Evolutionary conservation across 2,113 vertebrate species (phyloP).

Genomic region (Cephalopholis sonnerati): DNA sequence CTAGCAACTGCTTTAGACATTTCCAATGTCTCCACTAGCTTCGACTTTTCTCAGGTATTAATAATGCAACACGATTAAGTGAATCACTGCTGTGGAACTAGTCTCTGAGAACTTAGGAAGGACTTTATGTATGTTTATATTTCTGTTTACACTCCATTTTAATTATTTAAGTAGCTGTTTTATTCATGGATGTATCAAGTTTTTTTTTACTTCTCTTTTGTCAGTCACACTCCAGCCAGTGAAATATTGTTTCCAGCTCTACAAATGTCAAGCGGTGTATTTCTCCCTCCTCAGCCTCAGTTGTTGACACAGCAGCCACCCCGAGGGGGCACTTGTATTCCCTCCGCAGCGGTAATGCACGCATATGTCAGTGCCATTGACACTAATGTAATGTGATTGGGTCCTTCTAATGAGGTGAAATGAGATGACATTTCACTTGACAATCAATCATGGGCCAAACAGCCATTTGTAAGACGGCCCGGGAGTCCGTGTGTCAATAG

Average conservation of each 20-base stretch:
- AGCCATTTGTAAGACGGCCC: constrained; percentile 42
- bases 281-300: constrained; percentile 1
- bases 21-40: background rate
- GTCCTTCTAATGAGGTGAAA: constrained; percentile 75
- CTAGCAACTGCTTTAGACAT: background rate
- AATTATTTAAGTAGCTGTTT: background rate
- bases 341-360: constrained; percentile 32
- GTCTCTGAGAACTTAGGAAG: background rate
- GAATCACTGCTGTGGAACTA: background rate
- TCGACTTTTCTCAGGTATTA: background rate
- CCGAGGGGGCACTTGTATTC: constrained; percentile 33
- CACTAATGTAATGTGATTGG: constrained; percentile 70
- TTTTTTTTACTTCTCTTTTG: background rate
- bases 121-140: background rate
- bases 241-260: constrained; percentile 12
- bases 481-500: constrained; percentile 34
- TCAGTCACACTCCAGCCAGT: background rate
- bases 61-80: background rate
- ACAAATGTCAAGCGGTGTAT: constrained; percentile 18
- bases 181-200: background rate
- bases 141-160: background rate
- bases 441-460: constrained; percentile 73
- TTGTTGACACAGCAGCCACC: constrained; percentile 34
- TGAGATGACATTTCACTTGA: constrained; percentile 73
- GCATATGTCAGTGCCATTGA: constrained; percentile 64